These are phyloP conservation scores for Anarrhichthys ocellatus DNA, from an alignment of 2,113 vertebrate genomes.

Conservation along the genomic window DNA sequence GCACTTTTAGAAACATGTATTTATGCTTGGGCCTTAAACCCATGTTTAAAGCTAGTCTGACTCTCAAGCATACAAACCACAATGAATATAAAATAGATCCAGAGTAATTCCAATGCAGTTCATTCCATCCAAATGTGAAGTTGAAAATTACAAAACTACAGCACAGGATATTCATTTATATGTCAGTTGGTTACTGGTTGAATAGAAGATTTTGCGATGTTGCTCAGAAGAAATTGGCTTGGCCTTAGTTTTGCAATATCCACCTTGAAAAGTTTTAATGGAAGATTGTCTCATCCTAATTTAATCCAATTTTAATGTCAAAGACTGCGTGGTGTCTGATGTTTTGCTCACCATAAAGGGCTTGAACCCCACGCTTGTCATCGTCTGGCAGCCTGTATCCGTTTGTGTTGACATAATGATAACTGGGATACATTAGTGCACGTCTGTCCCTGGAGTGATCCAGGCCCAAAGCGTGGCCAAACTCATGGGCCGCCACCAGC, in stretches of 20 bases:
- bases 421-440: slow-evolving; percentile 88
- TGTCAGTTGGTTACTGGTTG: background rate
- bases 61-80: background rate
- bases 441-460: slow-evolving; percentile 80
- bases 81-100: background rate
- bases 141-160: background rate
- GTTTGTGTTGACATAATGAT: slow-evolving; percentile 74
- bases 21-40: background rate
- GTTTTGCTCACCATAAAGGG: slow-evolving; percentile 82
- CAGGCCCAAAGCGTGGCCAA: slow-evolving; percentile 89
- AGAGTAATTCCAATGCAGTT: background rate
- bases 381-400: slow-evolving; percentile 83
- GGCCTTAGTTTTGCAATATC: background rate
- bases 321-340: background rate
- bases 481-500: slow-evolving; percentile 87
- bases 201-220: background rate
- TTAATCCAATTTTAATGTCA: background rate
- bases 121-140: background rate
- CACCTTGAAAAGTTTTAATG: background rate
- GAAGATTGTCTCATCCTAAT: background rate
- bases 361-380: slow-evolving; percentile 85
- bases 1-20: background rate
- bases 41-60: background rate
- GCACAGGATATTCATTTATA: too few species aligned
- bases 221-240: background rate